Evolutionary conservation across 2,888 invertebrate genomes (phyloP).

Genomic region (Microchrysa polita): DNA sequence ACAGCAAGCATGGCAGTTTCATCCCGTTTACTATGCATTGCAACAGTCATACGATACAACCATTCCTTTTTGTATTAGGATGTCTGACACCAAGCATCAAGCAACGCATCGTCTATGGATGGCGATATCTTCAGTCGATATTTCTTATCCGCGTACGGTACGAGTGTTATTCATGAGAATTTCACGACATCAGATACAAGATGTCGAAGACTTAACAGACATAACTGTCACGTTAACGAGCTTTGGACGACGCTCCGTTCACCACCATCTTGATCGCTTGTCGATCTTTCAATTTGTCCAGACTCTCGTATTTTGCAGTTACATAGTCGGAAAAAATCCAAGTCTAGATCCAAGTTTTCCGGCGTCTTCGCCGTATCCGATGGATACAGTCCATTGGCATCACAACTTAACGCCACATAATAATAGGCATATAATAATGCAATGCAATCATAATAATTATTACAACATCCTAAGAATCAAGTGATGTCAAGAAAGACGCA

Average conservation of each 20-base stretch:
- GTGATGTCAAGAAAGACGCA: conserved; percentile 23
- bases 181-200: conserved; percentile 29
- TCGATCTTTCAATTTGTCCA: conserved; percentile 42
- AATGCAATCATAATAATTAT: conserved; percentile 12
- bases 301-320: conserved; percentile 26
- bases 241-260: conserved; percentile 28
- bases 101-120: no score
- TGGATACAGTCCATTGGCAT: no score
- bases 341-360: conserved; percentile 37
- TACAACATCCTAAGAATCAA: conserved; percentile 7
- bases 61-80: not conserved
- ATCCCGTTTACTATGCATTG: conserved; percentile 1
- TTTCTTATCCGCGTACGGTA: no score
- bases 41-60: not conserved
- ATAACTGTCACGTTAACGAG: conserved; percentile 43
- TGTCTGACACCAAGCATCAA: not conserved
- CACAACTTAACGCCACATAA: not conserved
- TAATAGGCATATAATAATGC: conserved; percentile 16
- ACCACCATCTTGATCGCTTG: conserved; percentile 43
- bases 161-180: conserved; percentile 2
- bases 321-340: conserved; percentile 18
- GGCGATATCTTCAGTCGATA: no score
- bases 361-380: conserved; percentile 4
- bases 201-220: conserved; percentile 29
- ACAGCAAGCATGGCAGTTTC: not conserved